Base-by-base conservation (phyloP, 2,888 invertebrate genomes). In the Melanophora roralis region DNA sequence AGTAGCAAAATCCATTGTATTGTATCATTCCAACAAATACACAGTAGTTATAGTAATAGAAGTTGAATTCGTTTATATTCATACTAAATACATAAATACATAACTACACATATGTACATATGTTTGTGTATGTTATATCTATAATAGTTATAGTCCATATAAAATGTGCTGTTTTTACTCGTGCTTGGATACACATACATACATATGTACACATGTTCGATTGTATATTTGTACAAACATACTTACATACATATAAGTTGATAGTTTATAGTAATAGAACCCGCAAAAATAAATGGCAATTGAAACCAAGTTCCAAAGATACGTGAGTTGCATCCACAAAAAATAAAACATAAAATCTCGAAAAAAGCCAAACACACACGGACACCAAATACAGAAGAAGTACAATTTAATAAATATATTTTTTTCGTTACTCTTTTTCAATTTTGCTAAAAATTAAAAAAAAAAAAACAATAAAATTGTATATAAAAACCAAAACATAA, bases 221-320 rank as follows among this genome's bases (percentile, higher is more conserved):
- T 5, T 27, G 27, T 27, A 27, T 27, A 27, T 27, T 27, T n/a
- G n/a, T n/a, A n/a, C n/a, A n/a, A n/a, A n/a, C n/a, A n/a, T n/a
- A n/a, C n/a, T n/a, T n/a, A n/a, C n/a, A n/a, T n/a, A n/a, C n/a
- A 59, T 57, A 59, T 21, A 57, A 64, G 47, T 76, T 57, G 62
- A 76, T 69, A 57, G 55, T 69, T 76, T 76, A 76, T 76, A 69
- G 76, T 77, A 72, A 80, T 76, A 76, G 80, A 80, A 76, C 51
- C 80, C 80, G 80, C 80, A 80, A 80, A 76, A 80, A 80, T 80
- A 80, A 80, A 80, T 80, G 80, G 80, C 80, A 80, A 80, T 80
- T 80, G 80, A 80, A 80, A 80, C 80, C 76, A 76, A 80, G 80
- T 80, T 80, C 72, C 32, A 64, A 62, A 80, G 72, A 76, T 76